phyloP scores from a whole-genome alignment of 2,888 invertebrate species.

The Drosophila mettleri region DNA sequence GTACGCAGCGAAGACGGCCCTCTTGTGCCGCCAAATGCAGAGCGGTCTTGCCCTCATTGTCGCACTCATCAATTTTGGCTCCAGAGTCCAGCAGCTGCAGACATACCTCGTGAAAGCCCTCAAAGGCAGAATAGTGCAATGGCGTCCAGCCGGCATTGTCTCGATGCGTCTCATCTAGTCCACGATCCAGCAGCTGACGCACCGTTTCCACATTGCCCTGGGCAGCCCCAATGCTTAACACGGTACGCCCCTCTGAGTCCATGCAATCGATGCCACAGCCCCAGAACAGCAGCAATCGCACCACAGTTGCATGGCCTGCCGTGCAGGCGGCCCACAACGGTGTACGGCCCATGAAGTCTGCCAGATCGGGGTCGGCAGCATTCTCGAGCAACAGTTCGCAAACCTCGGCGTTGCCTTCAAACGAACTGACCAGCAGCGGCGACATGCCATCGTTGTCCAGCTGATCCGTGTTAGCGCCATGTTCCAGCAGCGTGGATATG shows the following conservation, averaged over 20 bases:
- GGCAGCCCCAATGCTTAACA: slow-evolving; percentile 93
- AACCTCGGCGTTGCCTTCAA: slow-evolving; percentile 96
- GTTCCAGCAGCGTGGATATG: slow-evolving; percentile 91
- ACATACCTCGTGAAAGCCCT: slow-evolving; percentile 87
- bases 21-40: slow-evolving; percentile 95
- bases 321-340: slow-evolving; percentile 97
- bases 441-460: slow-evolving; percentile 95
- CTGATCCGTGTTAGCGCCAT: slow-evolving; percentile 92
- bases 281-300: slow-evolving; percentile 95
- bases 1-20: slow-evolving; percentile 89
- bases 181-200: slow-evolving; percentile 93
- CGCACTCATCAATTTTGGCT: slow-evolving; percentile 94
- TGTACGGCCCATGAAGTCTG: slow-evolving; percentile 92
- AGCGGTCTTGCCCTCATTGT: slow-evolving; percentile 95
- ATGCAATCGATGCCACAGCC: slow-evolving; percentile 97
- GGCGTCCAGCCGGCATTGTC: slow-evolving; percentile 99
- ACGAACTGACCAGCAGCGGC: slow-evolving; percentile 94
- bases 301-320: slow-evolving; percentile 95
- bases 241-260: slow-evolving; percentile 97
- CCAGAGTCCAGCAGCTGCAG: slow-evolving; percentile 90
- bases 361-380: slow-evolving; percentile 96
- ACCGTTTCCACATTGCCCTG: slow-evolving; percentile 96
- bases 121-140: slow-evolving; percentile 97
- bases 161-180: slow-evolving; percentile 93
- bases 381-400: slow-evolving; percentile 96